Evolutionary conservation across 2,888 invertebrate species (phyloP), one percentile per base, ranked within the genome.

Genomic region (Aphodius granarius): DNA sequence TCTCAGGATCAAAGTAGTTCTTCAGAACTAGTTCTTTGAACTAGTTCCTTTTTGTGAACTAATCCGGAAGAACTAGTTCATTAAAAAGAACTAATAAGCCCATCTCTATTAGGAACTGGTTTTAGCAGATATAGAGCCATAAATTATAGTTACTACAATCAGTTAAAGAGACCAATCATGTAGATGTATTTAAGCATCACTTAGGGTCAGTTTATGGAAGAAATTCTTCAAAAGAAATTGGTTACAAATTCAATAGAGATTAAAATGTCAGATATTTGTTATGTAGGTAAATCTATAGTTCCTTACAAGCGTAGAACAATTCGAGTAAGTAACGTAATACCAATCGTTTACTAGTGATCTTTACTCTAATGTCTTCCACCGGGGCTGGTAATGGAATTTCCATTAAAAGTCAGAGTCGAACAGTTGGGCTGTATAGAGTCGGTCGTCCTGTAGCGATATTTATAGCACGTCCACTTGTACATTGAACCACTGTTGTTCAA

Each of bases 401-500:
- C 20, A 68, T 68, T 68, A 68, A 68, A 68, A n/a, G 20, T 20
- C 20, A 68, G 21, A n/a, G 20, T 20, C 20, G 43, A 43, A 43
- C 43, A 6, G 43, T 43, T 43, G 9, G 9, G 43, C 13, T 43
- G 1, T 13, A 21, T 68, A 20, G 68, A 9, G n/a, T 68, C 21
- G 68, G 68, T 20, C 68, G 18, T 20, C 22, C 68, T 21, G 22
- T n/a, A 22, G 20, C 22, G 68, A 20, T 68, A 68, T 68, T 68
- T 68, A 68, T 68, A 68, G 68, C 68, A 20, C 20, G 68, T 68
- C 68, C 68, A 16, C 63, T 64, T 16, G 19, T 16, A 18, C 21
- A 72, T 64, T 21, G 20, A 63, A 72, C 43, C 22, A 62, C 63
- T 63, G 72, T 72, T 17, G 75, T 71, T 75, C 76, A 77, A 77